These are phyloP conservation scores for Pristiophorus japonicus DNA, from an alignment of 2,113 vertebrate species.

Conservation along the genomic window DNA sequence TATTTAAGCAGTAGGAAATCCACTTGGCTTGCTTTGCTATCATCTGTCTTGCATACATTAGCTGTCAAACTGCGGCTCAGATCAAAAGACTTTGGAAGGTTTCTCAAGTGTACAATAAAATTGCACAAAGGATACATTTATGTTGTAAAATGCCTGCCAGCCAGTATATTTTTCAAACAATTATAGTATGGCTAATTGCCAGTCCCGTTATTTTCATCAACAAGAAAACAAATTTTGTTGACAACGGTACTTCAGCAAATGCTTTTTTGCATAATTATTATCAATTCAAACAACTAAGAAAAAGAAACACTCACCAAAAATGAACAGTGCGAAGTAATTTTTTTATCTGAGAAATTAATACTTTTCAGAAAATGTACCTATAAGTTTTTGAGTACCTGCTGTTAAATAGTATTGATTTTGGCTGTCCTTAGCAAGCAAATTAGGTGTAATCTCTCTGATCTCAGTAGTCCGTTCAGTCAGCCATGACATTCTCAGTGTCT, in stretches of 20 bases:
- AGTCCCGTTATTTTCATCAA: slow-evolving; percentile 41
- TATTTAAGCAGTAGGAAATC: slow-evolving; percentile 50
- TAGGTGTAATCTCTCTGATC: slow-evolving; percentile 68
- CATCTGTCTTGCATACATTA: slow-evolving; percentile 50
- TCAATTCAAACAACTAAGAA: background rate
- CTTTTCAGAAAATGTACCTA: slow-evolving; percentile 55
- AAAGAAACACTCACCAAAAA: background rate
- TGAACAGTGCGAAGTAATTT: background rate
- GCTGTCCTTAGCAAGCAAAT: slow-evolving; percentile 63
- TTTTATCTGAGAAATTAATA: slow-evolving; percentile 11
- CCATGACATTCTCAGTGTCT: slow-evolving; percentile 66
- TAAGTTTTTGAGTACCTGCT: slow-evolving; percentile 67
- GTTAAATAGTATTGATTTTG: slow-evolving; percentile 72
- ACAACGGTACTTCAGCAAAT: background rate
- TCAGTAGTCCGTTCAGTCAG: slow-evolving; percentile 59
- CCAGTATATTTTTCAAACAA: slow-evolving; percentile 42
- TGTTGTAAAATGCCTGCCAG: slow-evolving; percentile 46
- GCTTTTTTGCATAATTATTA: background rate
- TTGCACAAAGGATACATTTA: slow-evolving; percentile 52
- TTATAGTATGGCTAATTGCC: slow-evolving; percentile 48
- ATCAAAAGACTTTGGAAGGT: slow-evolving; percentile 51
- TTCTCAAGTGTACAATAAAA: slow-evolving; percentile 49
- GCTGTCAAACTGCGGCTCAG: slow-evolving; percentile 50
- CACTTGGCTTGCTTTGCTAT: slow-evolving; percentile 49
- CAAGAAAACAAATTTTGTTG: slow-evolving; percentile 13